phyloP scores from a whole-genome alignment of 2,113 vertebrate genomes.

The Stercorarius parasiticus region DNA sequence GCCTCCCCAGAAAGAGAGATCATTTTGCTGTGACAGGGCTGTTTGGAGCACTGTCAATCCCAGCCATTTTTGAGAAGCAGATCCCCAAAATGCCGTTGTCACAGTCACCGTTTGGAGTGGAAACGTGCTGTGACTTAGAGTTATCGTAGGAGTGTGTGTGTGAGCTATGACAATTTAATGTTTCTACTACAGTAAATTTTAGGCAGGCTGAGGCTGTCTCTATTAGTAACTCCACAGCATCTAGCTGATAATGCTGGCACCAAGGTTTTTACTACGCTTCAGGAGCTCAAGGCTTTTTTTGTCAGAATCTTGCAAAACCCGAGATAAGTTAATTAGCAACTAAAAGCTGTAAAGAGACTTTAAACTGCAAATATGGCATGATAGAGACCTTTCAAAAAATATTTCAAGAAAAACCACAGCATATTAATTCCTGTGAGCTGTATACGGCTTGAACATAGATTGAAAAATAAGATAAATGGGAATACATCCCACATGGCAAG shows the following conservation, averaged over 20 bases:
- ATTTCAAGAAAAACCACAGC: neutral
- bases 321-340: neutral
- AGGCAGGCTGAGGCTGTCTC: neutral
- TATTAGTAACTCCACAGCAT: neutral
- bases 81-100: neutral
- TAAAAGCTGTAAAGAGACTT: neutral
- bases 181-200: neutral
- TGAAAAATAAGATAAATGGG: neutral
- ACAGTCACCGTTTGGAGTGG: accelerated
- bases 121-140: neutral
- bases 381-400: neutral
- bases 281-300: neutral
- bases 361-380: neutral
- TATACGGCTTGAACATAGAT: neutral
- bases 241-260: neutral
- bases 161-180: neutral
- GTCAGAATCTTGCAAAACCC: neutral
- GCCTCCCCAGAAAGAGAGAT: neutral
- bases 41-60: neutral
- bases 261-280: neutral
- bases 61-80: neutral
- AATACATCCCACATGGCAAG: too few relatives aligned
- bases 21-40: neutral
- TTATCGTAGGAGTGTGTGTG: neutral
- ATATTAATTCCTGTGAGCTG: neutral